Evolutionary conservation across 1,140 invertebrate genomes (phyloP), one percentile per base, ranked within the genome.

Genomic region (Drosophila nannoptera): DNA sequence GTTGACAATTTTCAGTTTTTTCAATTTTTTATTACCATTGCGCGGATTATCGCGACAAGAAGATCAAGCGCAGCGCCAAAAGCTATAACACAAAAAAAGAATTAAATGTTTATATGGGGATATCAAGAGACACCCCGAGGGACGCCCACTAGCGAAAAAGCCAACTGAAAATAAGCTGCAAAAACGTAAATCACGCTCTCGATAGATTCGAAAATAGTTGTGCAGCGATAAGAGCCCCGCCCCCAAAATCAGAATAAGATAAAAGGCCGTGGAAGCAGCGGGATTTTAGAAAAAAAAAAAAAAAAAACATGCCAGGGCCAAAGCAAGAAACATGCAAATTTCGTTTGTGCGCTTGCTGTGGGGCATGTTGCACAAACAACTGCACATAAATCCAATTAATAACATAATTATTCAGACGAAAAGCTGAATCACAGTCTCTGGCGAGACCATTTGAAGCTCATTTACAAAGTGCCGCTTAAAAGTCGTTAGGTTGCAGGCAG

Each of bases 131-230:
- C 53, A 62, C 69, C 59, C 68, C 60, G 55, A 62, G 49, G 59
- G 69, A 77, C 81, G 80, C 80, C 80, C 80, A 84, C 80, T 70
- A 69, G 58, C 61, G 22, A 56, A 62, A 76, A 61, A 40, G n/a
- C 48, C 3, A 36, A 35, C 33, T 32, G 36, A 54, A 63, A 66
- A 43, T 56, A 78, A 71, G 64, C 43, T 48, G 43, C 62, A 83
- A 83, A 84, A 84, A 53, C 81, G 73, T 86, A 84, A 86, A 84
- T 84, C 80, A 84, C 81, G 81, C 73, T 84, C 84, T 80, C 80
- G 69, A 84, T 84, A 78, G 80, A 83, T 84, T 54, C 64, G 72
- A 84, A 81, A 86, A 86, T 86, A 84, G 67, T 77, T 77, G 50
- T 50, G 50, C 54, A 45, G 48, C 69, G 73, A 84, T 77, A 86